These are phyloP conservation scores for Carettochelys insculpta DNA, from an alignment of 2,113 vertebrate species.

Conservation along the genomic window DNA sequence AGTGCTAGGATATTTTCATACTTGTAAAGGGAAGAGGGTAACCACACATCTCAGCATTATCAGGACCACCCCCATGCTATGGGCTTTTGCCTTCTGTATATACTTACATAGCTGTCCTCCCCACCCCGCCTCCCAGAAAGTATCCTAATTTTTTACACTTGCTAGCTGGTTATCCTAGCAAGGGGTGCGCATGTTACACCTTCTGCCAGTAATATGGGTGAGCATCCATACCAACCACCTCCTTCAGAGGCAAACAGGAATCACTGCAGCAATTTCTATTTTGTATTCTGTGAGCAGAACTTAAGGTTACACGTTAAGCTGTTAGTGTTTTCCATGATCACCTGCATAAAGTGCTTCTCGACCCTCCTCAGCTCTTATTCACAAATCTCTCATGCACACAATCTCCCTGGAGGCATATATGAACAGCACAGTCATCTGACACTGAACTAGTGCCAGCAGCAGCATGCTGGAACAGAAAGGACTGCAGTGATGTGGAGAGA, in stretches of 20 bases:
- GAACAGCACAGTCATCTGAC: neutral
- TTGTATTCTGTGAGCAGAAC: neutral
- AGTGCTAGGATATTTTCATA: neutral
- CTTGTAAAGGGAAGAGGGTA: rapidly evolving
- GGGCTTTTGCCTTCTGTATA: neutral
- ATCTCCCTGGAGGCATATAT: neutral
- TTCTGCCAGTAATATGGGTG: neutral
- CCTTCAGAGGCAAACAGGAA: neutral
- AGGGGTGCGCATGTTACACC: neutral
- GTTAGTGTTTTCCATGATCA: neutral
- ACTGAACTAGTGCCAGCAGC: rapidly evolving
- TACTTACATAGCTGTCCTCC: neutral
- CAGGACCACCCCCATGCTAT: neutral
- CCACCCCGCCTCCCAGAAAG: no score
- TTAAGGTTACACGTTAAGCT: neutral
- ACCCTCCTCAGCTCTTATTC: rapidly evolving
- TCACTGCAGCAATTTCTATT: rapidly evolving
- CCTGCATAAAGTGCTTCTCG: rapidly evolving
- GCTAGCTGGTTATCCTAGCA: neutral
- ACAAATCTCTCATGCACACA: neutral
- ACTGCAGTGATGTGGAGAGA: rapidly evolving
- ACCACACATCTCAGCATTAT: neutral
- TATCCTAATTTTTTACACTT: neutral
- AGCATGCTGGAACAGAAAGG: neutral
- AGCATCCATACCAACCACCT: neutral